phyloP scores from a whole-genome alignment of 2,888 invertebrate genomes.

The Rosalia funebris region DNA sequence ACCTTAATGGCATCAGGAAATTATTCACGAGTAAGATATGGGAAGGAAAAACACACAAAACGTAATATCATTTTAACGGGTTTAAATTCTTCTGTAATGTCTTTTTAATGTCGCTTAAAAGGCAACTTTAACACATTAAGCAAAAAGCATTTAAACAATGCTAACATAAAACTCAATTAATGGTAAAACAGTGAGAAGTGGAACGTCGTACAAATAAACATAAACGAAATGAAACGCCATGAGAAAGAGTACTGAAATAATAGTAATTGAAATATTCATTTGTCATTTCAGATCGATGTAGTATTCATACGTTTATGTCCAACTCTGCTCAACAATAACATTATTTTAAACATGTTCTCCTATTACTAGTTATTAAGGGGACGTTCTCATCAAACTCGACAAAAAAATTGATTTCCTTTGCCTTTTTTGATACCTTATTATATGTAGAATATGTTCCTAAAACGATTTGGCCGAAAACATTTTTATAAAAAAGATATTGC shows the following conservation, averaged over 20 bases:
- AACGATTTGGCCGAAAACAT: no score
- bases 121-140: background rate
- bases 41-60: background rate
- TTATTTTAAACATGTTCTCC: no score
- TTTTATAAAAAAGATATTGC: no score
- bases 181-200: background rate
- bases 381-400: no score
- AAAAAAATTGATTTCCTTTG: no score
- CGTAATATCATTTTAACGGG: constrained; percentile 10
- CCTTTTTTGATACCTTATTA: no score
- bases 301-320: no score
- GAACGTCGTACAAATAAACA: background rate
- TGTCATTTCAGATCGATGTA: no score
- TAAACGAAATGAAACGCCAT: background rate
- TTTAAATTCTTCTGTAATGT: constrained; percentile 14
- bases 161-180: background rate
- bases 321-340: no score
- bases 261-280: background rate
- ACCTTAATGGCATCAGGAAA: background rate
- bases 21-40: constrained; percentile 7
- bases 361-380: no score
- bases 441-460: no score
- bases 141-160: background rate
- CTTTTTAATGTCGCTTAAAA: constrained; percentile 3
- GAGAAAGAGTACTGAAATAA: background rate